These are phyloP conservation scores for mouse (Mus musculus) DNA, from an alignment of 2,113 vertebrate species.

Conservation along the genomic window DNA sequence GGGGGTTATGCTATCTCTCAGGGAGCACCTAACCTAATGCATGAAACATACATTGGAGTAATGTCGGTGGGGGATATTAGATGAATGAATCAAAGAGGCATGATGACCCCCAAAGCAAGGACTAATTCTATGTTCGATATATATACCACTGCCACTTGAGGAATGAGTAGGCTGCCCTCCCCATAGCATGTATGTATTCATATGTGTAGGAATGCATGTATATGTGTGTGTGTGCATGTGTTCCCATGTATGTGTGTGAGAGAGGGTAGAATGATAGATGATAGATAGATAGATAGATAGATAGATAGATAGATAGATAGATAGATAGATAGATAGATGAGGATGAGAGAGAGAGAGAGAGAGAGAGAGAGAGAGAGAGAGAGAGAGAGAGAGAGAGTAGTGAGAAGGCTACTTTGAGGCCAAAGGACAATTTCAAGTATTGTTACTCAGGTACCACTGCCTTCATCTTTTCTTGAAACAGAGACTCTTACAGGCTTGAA, in stretches of 20 bases:
- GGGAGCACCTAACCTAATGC: not conserved
- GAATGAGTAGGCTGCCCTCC: not conserved
- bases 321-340: no score
- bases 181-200: not conserved
- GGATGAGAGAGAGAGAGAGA: no score
- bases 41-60: not conserved
- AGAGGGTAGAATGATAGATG: not conserved
- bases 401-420: not conserved
- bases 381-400: not conserved
- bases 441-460: not conserved
- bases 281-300: not conserved
- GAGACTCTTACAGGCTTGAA: not conserved
- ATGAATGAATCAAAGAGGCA: not conserved
- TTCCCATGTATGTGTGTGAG: not conserved
- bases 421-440: not conserved
- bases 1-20: not conserved
- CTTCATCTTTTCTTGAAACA: not conserved
- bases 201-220: not conserved
- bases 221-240: not conserved
- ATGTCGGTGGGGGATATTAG: not conserved
- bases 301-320: not conserved
- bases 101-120: not conserved
- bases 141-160: not conserved
- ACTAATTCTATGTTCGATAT: conserved; percentile 1
- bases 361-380: no score